Base-by-base conservation (phyloP, 1,140 invertebrate species). In the Anastrepha obliqua region DNA sequence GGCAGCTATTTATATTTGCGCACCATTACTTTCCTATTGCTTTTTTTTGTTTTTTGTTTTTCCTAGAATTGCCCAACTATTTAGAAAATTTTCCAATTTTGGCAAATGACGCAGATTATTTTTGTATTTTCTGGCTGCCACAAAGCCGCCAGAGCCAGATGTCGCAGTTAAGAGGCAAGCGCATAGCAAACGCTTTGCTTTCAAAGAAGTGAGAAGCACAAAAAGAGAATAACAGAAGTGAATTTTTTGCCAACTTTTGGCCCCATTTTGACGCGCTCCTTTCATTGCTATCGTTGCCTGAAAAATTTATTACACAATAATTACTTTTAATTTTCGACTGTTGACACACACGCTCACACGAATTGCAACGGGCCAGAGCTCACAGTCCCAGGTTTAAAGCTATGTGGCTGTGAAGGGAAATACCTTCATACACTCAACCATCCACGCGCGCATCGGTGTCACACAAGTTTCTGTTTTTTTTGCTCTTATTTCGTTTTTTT, bases 321-420 rank as follows among this genome's bases (percentile, higher is more conserved):
- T 81, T 81, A 81, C 74, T 81, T 81, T 81, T 81, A 81, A 81
- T 81, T 81, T 81, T 81, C 51, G 47, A 15, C 74, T 55, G 51
- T 55, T 55, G 74, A 9, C 7, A 29, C 47, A 81, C 47, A 55
- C 74, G 5, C 5, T 1, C 74, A 20, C 15, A n/a, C 15, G 51
- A 29, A 29, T 29, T 29, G 29, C 29, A 29, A 29, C 29, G 29
- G 29, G 29, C 29, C 29, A 1, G 29, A 29, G 39, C 3, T 8
- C 39, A 0, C 65, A 67, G 8, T 67, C 39, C 4, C 39, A 11
- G 7, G 13, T 58, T 58, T 58, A 58, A 7, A 58, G 7, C 13
- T 58, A 58, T 58, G 13, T 58, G 55, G 55, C 55, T 29, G 29
- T 29, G 29, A 29, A 29, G 29, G 29, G 29, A 29, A 29, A 29